A percentile compares a stretch with the other conserved stretches of the same genome.
Evolutionary conservation across 2,113 vertebrate species (phyloP).

Genomic region (Xenopus borealis): DNA sequence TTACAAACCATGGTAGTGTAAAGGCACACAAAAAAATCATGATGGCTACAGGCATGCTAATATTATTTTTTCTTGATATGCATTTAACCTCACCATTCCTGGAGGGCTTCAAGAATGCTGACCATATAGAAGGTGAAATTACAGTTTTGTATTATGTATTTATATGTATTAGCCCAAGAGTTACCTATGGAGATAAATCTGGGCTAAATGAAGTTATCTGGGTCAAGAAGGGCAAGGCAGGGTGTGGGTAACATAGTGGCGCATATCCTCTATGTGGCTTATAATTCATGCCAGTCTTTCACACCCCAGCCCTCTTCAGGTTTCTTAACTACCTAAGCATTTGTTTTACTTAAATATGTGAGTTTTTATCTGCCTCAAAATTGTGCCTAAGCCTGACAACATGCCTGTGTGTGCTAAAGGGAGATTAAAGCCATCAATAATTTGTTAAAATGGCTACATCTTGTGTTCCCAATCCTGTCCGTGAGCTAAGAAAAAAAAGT

Average conservation of each 20-base stretch:
- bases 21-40: too few relatives aligned
- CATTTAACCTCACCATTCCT: too few relatives aligned
- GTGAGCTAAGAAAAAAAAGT: conserved; percentile 2
- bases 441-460: conserved; percentile 12
- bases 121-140: too few relatives aligned
- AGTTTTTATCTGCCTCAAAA: not conserved
- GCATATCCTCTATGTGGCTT: not conserved
- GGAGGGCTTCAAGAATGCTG: too few relatives aligned
- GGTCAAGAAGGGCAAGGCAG: not conserved
- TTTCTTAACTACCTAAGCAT: too few relatives aligned
- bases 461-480: not conserved
- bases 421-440: not conserved
- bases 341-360: too few relatives aligned
- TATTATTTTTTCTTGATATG: too few relatives aligned
- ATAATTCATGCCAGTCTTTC: too few relatives aligned
- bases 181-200: not conserved
- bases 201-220: not conserved
- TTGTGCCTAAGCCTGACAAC: too few relatives aligned
- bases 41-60: too few relatives aligned
- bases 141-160: too few relatives aligned
- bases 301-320: not conserved
- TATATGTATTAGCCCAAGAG: not conserved
- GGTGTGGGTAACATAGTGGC: not conserved
- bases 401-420: not conserved
- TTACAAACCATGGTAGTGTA: too few relatives aligned